These are phyloP conservation scores for Heptranchias perlo DNA, from an alignment of 2,113 vertebrate species.

Conservation along the genomic window DNA sequence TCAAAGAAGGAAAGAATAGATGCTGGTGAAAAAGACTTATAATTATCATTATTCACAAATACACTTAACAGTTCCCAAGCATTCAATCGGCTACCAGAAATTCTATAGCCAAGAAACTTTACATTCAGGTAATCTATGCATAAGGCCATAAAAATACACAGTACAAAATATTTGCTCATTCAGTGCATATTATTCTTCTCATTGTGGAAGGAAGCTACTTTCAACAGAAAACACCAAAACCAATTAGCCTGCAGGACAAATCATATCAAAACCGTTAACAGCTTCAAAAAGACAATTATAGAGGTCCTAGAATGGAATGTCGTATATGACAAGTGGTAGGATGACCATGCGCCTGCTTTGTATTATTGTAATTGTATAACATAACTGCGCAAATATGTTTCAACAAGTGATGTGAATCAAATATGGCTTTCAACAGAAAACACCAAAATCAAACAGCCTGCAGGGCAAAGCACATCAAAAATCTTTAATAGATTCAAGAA, in stretches of 20 bases:
- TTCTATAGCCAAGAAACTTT: neutral
- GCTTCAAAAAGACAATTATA: neutral
- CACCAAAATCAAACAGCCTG: neutral
- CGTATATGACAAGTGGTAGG: neutral
- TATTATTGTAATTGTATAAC: neutral
- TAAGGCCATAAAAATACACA: neutral
- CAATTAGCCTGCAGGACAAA: neutral
- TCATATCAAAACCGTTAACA: neutral
- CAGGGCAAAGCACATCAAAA: neutral
- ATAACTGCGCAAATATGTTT: neutral
- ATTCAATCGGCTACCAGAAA: neutral
- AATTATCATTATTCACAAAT: neutral
- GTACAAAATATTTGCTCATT: neutral
- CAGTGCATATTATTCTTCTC: neutral
- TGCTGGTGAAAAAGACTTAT: neutral
- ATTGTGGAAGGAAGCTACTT: neutral
- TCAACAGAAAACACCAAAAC: neutral
- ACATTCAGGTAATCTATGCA: neutral
- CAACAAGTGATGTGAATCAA: neutral
- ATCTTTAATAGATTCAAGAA: neutral
- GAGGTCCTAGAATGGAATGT: neutral
- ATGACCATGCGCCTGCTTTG: neutral
- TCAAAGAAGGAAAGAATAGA: neutral
- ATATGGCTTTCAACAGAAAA: neutral
- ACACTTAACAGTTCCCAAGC: neutral